Evolutionary conservation across 2,888 invertebrate genomes (phyloP), one percentile per base, ranked within the genome.

Genomic region (Drosophila percnosoma): DNA sequence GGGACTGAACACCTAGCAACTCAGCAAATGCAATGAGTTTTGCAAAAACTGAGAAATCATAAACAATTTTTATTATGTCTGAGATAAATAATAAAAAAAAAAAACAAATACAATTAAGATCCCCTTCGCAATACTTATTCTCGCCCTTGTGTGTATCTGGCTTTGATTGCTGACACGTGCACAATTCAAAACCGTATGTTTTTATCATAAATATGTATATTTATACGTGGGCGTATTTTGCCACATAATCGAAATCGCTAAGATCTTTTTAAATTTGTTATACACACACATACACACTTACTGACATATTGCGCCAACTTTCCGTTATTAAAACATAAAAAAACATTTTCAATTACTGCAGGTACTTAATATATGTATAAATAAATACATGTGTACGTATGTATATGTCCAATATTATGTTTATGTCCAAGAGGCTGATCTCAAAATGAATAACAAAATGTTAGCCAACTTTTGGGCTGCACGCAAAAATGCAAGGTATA

Each of bases 391-490:
- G 5, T 11, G 10, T 10, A 11, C 11, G 34, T 18, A 42, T 34
- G 33, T 24, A 5, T 15, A 2, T 15, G 2, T 29, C 5, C 18
- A 49, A 10, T 10, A 10, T 10, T 10, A 33, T 33, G 4, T 8
- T 52, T 34, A 2, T 54, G 18, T 24, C 18, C 27, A 54, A 27
- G 4, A 13, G 6, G 18, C 21, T 13, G 15, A n/a, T 13, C 34
- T 11, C 4, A n/a, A 36, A 36, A 36, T 21, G 33, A 21, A 4
- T 0, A 10, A 13, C 13, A 27, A 8, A 7, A 11, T 38, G 1
- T 5, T 48, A 18, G 63, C 55, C 49, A 33, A 53, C 48, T 68
- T 52, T 75, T 57, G 2, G 29, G 48, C 71, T 11, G 24, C 11
- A 0, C 0, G 0, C 2, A 8, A 27, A 38, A 67, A 63, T 8